Percentiles rank a stretch among this genome's conserved stretches.
Conservation (phyloP, 1,140 invertebrate genomes). For the Phymorhynchus buccinoides region DNA sequence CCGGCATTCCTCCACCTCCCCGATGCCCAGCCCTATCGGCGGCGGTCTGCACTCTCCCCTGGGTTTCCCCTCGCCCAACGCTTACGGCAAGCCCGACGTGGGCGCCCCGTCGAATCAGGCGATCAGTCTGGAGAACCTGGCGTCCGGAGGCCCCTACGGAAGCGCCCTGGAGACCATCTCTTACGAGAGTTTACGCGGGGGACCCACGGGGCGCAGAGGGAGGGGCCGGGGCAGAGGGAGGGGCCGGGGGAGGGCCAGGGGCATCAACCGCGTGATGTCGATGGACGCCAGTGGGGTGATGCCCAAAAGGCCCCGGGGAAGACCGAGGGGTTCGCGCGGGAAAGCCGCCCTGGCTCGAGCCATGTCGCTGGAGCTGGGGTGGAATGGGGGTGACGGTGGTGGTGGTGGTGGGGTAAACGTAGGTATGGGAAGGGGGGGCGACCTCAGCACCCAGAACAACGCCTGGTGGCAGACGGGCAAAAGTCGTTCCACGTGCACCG, state of each 20-base stretch:
- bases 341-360: conserved; percentile 33
- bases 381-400: background rate
- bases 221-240: conserved; percentile 10
- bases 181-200: background rate
- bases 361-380: conserved; percentile 9
- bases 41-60: background rate
- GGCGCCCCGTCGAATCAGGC: background rate
- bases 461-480: background rate
- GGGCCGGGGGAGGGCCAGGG: conserved; percentile 25
- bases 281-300: background rate
- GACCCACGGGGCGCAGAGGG: background rate
- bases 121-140: background rate
- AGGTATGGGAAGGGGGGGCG: background rate
- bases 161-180: background rate
- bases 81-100: background rate
- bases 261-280: conserved; percentile 11
- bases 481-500: background rate
- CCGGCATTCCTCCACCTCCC: background rate
- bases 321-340: conserved; percentile 14
- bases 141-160: background rate
- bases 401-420: background rate
- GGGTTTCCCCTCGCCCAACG: background rate
- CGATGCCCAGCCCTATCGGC: conserved; percentile 8
- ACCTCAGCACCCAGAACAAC: background rate
- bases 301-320: conserved; percentile 21